Base-by-base conservation (phyloP, 1,140 invertebrate species). In the Neodiprion virginianus region DNA sequence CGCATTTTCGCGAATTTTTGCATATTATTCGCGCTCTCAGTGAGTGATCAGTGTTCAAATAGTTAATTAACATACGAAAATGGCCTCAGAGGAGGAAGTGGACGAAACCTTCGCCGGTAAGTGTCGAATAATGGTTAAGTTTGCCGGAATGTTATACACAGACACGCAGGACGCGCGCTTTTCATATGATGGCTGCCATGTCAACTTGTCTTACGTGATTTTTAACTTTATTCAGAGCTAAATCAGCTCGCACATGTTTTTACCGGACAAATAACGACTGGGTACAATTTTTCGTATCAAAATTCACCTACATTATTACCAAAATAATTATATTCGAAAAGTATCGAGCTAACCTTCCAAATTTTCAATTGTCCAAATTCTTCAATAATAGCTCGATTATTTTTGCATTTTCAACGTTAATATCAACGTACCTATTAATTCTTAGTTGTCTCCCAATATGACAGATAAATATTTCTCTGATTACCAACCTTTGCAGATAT, bases 41-140 rank as follows among this genome's bases (percentile, higher is more conserved):
- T 73, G 48, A 70, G 40, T 48, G 69, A 71, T 23, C 67, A 28
- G 49, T 67, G 66, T 68, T 14, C 17, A 50, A 72, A 67, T 71
- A 76, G 72, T 74, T 68, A 70, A 72, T 76, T 53, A 73, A 49
- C 66, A 53, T 40, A 69, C 71, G 69, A 80, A 75, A 86, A 94
- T 95, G 93, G 93, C 93, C 83, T 95, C 93, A 75, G 93, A 94
- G 83, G 93, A 94, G 80, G 93, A 94, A 89, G 90, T 94, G 81
- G 93, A 94, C 82, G 93, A 94, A 82, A 93, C 90, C 85, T 94
- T 92, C 84, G 93, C 92, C 91, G 93, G 93, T 95, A 91, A 94
- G 92, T 87, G 83, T 75, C 83, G 82, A 11, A 61, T 17, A 71
- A 17, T 71, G 67, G 70, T 67, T 69, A 74, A 77, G 68, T 69